Conservation (phyloP, 1,140 invertebrate genomes). For the Philaenus spumarius region DNA sequence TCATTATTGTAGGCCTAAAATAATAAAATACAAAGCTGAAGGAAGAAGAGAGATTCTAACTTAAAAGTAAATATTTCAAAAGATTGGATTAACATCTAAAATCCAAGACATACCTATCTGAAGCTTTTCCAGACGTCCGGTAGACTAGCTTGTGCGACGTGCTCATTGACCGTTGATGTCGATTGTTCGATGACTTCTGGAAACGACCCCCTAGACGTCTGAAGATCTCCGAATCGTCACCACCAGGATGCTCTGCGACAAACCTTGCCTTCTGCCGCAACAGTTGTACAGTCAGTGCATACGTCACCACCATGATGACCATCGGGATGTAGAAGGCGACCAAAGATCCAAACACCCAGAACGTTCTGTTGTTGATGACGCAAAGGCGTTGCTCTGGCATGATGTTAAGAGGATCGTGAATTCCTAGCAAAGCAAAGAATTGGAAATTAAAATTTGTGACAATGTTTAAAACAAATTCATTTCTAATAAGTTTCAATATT, state of each 20-base stretch:
- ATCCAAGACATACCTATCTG: slow-evolving; percentile 16
- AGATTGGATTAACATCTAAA: too few relatives aligned
- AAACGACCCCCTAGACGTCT: slow-evolving; percentile 33
- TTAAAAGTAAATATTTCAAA: too few relatives aligned
- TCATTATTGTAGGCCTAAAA: too few relatives aligned
- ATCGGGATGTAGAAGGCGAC: slow-evolving; percentile 92
- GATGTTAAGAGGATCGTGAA: slow-evolving; percentile 64
- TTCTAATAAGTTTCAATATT: too few relatives aligned
- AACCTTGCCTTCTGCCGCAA: slow-evolving; percentile 64
- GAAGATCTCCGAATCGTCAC: slow-evolving; percentile 44
- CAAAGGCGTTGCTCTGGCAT: slow-evolving; percentile 66
- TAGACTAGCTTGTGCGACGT: slow-evolving; percentile 9
- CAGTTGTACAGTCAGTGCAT: slow-evolving; percentile 79
- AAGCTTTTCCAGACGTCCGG: slow-evolving; percentile 9
- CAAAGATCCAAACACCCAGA: slow-evolving; percentile 82
- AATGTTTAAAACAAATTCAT: too few relatives aligned
- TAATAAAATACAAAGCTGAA: too few relatives aligned
- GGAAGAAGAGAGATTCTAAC: too few relatives aligned
- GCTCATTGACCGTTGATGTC: slow-evolving; percentile 28
- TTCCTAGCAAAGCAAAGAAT: too few relatives aligned
- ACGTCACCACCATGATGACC: slow-evolving; percentile 85
- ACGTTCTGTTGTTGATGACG: slow-evolving; percentile 79
- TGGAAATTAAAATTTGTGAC: too few relatives aligned
- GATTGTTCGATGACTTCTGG: slow-evolving; percentile 38
- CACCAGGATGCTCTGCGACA: slow-evolving; percentile 52